Evolutionary conservation across 2,113 vertebrate genomes (phyloP), one percentile per base, ranked within the genome.

Genomic region (Meriones unguiculatus): DNA sequence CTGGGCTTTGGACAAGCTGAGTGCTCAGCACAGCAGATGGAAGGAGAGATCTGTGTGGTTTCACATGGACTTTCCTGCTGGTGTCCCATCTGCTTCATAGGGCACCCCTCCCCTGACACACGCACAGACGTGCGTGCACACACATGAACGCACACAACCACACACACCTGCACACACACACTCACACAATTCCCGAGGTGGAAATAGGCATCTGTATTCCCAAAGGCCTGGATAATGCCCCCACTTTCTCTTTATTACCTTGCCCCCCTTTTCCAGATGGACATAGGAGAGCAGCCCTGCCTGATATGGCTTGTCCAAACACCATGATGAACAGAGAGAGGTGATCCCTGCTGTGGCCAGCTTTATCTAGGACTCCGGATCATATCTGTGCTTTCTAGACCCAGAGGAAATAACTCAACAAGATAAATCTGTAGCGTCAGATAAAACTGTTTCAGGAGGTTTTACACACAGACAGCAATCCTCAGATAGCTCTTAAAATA

Each of bases 401-500:
- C 89, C 89, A 52, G 77, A 97, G 87, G 90, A 96, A 95, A 96
- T 93, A 88, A 92, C 46, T 97, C 94, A 93, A 92, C 77, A 95
- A 95, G 87, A 96, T 91, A 95, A 97, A 97, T 89, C 87, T 41
- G 2, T 17, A 54, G 86, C 93, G 96, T 95, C 97, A 96, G 94
- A 84, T 84, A 65, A 95, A 97, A 94, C 67, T 89, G 89, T 96
- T 94, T 92, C 89, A 62, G 89, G 81, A 89, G 69, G 35, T 94
- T 95, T 89, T 88, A 57, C 77, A 97, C 96, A 93, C 67, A 84
- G 1, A 90, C 59, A 89, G 73, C 69, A 95, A 84, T 73, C 84
- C 96, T 96, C 95, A 87, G 87, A 93, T 41, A 62, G 52, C 92
- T 97, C 67, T 95, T 97, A 84, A 97, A 97, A 97, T 92, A 95